Base-by-base conservation (phyloP, 2,113 vertebrate species). In the Halichoerus grypus region DNA sequence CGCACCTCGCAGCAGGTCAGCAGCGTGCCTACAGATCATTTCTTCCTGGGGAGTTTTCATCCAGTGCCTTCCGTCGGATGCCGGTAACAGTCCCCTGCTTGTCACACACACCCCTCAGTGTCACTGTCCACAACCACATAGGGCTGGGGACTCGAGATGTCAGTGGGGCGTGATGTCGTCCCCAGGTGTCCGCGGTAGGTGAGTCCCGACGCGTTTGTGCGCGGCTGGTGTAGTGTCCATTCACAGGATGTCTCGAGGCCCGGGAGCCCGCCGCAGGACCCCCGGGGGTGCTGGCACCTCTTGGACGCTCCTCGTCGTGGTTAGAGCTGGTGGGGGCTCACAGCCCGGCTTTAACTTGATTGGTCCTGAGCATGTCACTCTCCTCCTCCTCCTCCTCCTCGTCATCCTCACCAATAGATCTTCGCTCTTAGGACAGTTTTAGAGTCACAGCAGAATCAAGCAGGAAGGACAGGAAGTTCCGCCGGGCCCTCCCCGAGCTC, bases 221-320 rank as follows among this genome's bases (percentile, higher is more conserved):
- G 24, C 7, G 26, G 24, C 46, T 22, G 76, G 74, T 26, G 0
- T 36, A 5, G 7, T 10, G 0, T 51, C 7, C 5, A 0, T 21
- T 36, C 36, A 21, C 33, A 11, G 53, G 21, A 14, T 19, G 53
- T 16, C 24, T 46, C 0, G 0, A 0, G 13, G 42, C 31, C 12
- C 18, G 8, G 79, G 51, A 11, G 19, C n/a, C 8, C 4, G 55
- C 3, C 6, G 0, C 7, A 1, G 28, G n/a, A 7, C 12, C 24
- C 5, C 0, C 2, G 7, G n/a, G 0, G 3, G 0, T 19, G 15
- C 36, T 12, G 36, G 31, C 6, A 0, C 33, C 80, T 5, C 11
- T 18, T 3, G 7, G 39, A 10, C 5, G 0, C 74, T 39, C 33
- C 26, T 26, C 0, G 3, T 69, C 33, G 18, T 10, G 67, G 36